These are phyloP conservation scores for Lucilia sericata DNA, from an alignment of 1,140 invertebrate species.

Conservation along the genomic window DNA sequence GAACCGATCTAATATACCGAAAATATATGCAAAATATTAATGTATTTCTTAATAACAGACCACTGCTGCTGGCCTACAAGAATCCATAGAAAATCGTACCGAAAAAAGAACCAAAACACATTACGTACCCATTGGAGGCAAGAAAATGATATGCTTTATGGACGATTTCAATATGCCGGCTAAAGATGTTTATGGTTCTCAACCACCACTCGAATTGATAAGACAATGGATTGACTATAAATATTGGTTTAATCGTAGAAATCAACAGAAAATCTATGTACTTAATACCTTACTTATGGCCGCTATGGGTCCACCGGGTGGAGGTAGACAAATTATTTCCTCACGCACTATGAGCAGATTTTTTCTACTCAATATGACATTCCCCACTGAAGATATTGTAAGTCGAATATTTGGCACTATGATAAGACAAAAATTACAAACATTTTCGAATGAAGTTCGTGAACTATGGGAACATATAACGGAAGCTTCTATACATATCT, in stretches of 20 bases:
- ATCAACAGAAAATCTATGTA: slow-evolving; percentile 80
- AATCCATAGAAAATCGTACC: slow-evolving; percentile 82
- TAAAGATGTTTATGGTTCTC: slow-evolving; percentile 87
- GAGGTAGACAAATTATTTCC: slow-evolving; percentile 81
- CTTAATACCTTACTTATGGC: slow-evolving; percentile 82
- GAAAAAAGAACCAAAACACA: slow-evolving; percentile 87
- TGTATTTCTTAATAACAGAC: slow-evolving; percentile 70
- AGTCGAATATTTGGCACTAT: slow-evolving; percentile 85
- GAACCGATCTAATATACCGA: no score
- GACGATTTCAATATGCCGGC: slow-evolving; percentile 92
- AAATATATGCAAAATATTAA: no score
- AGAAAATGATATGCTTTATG: slow-evolving; percentile 85
- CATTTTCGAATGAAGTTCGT: slow-evolving; percentile 84
- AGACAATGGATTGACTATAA: slow-evolving; percentile 88
- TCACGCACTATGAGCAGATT: slow-evolving; percentile 82
- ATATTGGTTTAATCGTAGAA: slow-evolving; percentile 85
- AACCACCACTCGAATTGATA: slow-evolving; percentile 86
- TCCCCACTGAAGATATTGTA: slow-evolving; percentile 82
- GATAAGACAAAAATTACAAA: slow-evolving; percentile 81
- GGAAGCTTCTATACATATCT: slow-evolving; percentile 80
- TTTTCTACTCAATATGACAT: slow-evolving; percentile 85
- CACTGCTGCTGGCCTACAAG: slow-evolving; percentile 80
- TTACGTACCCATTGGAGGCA: slow-evolving; percentile 80
- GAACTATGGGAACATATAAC: slow-evolving; percentile 70
- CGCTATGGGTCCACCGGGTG: slow-evolving; percentile 85